Evolutionary conservation across 2,113 vertebrate species (phyloP).

Genomic region (Odocoileus hemionus): DNA sequence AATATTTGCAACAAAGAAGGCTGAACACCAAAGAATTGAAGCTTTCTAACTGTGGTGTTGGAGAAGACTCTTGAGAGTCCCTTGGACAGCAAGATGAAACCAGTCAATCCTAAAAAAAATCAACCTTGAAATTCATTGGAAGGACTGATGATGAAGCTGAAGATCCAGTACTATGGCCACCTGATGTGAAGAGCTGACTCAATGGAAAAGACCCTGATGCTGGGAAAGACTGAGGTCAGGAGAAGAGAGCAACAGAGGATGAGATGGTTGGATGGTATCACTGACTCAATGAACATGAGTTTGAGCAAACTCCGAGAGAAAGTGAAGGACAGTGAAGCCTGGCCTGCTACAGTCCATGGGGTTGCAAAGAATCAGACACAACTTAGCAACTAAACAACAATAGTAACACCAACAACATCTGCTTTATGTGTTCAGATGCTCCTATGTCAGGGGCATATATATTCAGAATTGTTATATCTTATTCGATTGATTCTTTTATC

Average conservation of each 20-base stretch:
- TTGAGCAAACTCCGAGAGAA: not conserved
- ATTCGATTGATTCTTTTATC: not conserved
- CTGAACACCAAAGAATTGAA: not conserved
- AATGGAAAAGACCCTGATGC: not conserved
- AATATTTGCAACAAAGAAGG: not conserved
- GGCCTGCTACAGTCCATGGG: not conserved
- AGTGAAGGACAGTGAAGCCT: not conserved
- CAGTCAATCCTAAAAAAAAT: not conserved
- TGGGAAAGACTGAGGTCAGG: not conserved
- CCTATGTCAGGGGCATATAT: not conserved
- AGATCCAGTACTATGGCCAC: not conserved
- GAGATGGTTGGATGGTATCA: not conserved
- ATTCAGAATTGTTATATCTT: not conserved
- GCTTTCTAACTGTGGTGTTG: not conserved
- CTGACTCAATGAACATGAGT: not conserved
- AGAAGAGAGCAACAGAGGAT: not conserved
- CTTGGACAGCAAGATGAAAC: not conserved
- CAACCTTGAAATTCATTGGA: not conserved
- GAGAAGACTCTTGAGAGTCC: not conserved
- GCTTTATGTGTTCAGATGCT: not conserved
- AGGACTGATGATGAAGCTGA: not conserved
- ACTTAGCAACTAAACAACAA: not conserved
- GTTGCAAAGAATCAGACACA: not conserved
- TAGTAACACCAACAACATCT: not conserved
- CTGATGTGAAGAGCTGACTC: not conserved